Evolutionary conservation across 2,888 invertebrate species (phyloP).

Genomic region (Vannuccia rotundouncinata): DNA sequence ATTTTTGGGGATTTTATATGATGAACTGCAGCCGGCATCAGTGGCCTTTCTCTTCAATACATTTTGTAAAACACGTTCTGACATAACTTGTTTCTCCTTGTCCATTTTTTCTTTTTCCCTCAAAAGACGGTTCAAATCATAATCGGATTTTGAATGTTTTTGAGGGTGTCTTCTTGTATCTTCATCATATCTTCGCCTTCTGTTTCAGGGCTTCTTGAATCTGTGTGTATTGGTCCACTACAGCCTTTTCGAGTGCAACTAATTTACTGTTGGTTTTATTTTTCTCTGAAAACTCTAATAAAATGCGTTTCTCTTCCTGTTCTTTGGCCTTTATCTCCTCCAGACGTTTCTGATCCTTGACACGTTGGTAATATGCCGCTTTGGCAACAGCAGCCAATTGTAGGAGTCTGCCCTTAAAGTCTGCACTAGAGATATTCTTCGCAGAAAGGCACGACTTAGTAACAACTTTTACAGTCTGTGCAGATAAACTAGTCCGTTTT

Average conservation of each 20-base stretch:
- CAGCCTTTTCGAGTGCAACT: background rate
- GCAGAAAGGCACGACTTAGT: no score
- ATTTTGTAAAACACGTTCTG: background rate
- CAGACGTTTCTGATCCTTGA: no score
- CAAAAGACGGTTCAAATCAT: background rate
- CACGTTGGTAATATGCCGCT: background rate
- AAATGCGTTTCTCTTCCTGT: background rate
- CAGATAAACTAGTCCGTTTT: no score
- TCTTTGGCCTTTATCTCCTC: no score
- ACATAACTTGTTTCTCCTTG: background rate
- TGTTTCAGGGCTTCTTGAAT: background rate
- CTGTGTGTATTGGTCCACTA: background rate
- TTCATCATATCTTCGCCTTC: background rate
- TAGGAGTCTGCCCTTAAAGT: no score
- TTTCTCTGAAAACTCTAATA: background rate
- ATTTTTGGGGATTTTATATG: background rate
- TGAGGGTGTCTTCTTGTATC: background rate
- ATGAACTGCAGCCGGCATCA: background rate
- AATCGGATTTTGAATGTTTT: background rate
- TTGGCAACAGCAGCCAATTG: no score
- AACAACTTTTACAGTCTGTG: no score
- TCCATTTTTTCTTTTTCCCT: slow-evolving; percentile 5
- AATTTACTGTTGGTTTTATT: background rate
- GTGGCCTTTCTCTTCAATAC: background rate
- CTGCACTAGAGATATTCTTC: no score